Base-by-base conservation (phyloP, 2,113 vertebrate genomes). In the Tachysurus vachellii region DNA sequence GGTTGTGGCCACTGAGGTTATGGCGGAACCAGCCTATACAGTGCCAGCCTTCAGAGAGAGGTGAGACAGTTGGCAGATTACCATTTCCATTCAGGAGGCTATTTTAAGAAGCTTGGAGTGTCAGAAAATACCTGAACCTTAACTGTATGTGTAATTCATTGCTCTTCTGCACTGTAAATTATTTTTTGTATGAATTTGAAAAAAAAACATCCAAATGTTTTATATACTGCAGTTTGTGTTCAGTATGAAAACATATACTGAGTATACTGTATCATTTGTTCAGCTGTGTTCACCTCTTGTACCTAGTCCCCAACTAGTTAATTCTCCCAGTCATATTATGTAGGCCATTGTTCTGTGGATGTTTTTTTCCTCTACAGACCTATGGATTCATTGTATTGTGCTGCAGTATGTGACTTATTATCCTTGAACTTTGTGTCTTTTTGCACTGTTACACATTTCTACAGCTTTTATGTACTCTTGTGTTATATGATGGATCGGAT, bases 31-130 rank as follows among this genome's bases (percentile, higher is more conserved):
- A 92, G 89, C 90, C 90, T 96, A 96, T 85, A 95, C 91, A 82
- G 68, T 96, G 66, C 95, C 95, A 79, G 85, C 70, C 50, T 95
- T 95, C 91, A 93, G 95, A 90, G 88, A 95, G 92, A 95, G 95
- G 95, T 96, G 88, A 92, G 95, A 87, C 76, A 70, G 80, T 66
- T 77, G 79, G 64, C 47, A 75, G 19, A 87, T 71, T 66, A 31
- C 28, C 23, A 68, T 85, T 73, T 83, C 84, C 28, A 50, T 80
- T 77, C 80, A 57, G 26, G 36, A 42, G 23, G 70, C 84, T 89
- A 89, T 88, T 89, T 91, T 84, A 85, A 88, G 88, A 84, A 16
- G 1, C 66, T 82, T 23, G 57, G 76, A 56, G 76, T 85, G 66
- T 91, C 92, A 93, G 90, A 31, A 68, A 88, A 93, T 75, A 92